Evolutionary conservation across 2,888 invertebrate species (phyloP).

Genomic region (Drosophila melanosoma): DNA sequence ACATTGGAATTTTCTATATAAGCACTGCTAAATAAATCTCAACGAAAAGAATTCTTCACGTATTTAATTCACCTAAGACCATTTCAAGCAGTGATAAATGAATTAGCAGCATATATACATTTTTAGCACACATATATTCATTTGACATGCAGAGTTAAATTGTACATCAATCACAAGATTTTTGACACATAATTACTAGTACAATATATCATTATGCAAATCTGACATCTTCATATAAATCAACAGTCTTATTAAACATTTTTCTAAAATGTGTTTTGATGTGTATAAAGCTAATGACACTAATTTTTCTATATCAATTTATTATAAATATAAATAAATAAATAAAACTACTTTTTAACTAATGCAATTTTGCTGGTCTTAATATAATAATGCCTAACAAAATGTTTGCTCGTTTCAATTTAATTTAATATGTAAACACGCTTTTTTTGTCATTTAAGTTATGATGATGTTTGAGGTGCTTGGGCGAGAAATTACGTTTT

Average conservation of each 20-base stretch:
- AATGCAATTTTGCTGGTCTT: not conserved
- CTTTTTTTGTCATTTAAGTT: conserved; percentile 1
- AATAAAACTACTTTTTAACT: not conserved
- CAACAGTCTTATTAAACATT: not conserved
- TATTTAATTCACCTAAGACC: not conserved
- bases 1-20: not conserved
- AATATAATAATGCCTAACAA: not conserved
- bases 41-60: not conserved
- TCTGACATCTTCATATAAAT: not conserved
- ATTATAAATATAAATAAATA: not conserved
- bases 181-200: not conserved
- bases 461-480: conserved; percentile 15
- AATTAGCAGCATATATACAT: not conserved
- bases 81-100: not conserved
- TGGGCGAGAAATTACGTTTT: conserved; percentile 27
- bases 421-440: conserved; percentile 1
- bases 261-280: no score
- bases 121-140: not conserved
- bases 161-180: not conserved
- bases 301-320: not conserved
- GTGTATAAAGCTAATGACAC: not conserved
- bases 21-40: not conserved
- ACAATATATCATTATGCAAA: not conserved
- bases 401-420: not conserved
- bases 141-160: not conserved